A percentile compares a stretch with the other conserved stretches of the same genome.
Evolutionary conservation across 2,113 vertebrate species (phyloP).

Genomic region (Microcebus lehilahytsara): DNA sequence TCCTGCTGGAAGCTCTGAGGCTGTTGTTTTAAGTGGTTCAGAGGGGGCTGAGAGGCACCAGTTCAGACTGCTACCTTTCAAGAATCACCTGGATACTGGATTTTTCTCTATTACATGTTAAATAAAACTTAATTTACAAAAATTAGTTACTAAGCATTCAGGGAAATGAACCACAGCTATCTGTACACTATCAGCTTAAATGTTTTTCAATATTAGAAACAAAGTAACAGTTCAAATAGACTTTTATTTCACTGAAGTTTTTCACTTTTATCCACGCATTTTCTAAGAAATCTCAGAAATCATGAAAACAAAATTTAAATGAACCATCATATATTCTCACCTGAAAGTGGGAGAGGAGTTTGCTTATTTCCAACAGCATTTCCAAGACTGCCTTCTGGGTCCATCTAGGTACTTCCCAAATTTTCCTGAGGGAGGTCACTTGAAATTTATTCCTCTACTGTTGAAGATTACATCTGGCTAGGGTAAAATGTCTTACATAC

Average conservation of each 20-base stretch:
- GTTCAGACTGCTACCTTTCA: background rate
- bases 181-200: background rate
- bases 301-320: conserved; percentile 7
- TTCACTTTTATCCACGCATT: background rate
- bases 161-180: background rate
- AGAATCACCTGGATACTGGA: background rate
- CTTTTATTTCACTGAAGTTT: background rate
- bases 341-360: background rate
- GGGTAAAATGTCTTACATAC: conserved; percentile 47
- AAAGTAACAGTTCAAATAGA: background rate
- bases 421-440: conserved; percentile 44
- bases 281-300: conserved; percentile 28
- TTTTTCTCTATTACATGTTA: background rate
- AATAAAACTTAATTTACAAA: conserved; percentile 32
- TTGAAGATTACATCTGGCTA: conserved; percentile 45
- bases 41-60: background rate
- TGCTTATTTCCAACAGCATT: background rate
- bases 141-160: conserved; percentile 28
- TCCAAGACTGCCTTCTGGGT: background rate
- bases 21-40: background rate
- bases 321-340: background rate
- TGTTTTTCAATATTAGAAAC: background rate
- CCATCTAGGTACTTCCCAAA: background rate
- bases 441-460: conserved; percentile 51
- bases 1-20: background rate